Evolutionary conservation across 2,888 invertebrate genomes (phyloP).

Genomic region (Trimorus sp.): DNA sequence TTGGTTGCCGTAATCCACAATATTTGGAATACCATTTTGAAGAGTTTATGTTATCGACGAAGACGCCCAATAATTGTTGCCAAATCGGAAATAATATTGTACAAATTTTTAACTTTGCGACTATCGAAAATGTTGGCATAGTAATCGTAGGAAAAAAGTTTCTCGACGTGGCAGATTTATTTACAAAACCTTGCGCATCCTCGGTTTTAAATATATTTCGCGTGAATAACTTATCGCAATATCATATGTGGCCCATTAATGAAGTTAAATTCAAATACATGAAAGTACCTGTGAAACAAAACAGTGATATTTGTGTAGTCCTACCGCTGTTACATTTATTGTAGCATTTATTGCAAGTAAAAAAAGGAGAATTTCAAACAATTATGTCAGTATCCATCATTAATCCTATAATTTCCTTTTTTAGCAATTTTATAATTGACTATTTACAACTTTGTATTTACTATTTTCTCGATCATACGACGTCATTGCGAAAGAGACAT

Average conservation of each 20-base stretch:
- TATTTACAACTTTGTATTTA: too few species aligned
- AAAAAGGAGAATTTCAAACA: too few species aligned
- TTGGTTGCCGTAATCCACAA: constrained; percentile 1
- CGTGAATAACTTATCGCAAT: not conserved
- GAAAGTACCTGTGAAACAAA: not conserved
- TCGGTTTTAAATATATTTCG: not conserved
- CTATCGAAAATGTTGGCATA: not conserved
- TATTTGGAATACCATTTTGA: not conserved
- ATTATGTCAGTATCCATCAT: too few species aligned
- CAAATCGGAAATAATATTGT: constrained; percentile 3
- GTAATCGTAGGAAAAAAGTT: constrained; percentile 6
- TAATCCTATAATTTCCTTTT: too few species aligned
- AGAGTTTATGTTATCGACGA: not conserved
- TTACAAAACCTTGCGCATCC: not conserved
- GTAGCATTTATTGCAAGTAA: too few species aligned
- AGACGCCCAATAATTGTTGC: not conserved
- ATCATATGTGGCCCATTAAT: not conserved
- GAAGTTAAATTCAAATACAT: constrained; percentile 9
- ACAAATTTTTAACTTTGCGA: not conserved
- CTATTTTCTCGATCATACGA: too few species aligned
- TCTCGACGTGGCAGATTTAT: not conserved
- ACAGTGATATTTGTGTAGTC: not conserved
- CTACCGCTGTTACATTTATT: not conserved
- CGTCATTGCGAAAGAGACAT: too few species aligned
- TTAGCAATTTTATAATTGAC: too few species aligned